phyloP scores from a whole-genome alignment of 2,797 vertebrate species.

The Streptopelia turtur region DNA sequence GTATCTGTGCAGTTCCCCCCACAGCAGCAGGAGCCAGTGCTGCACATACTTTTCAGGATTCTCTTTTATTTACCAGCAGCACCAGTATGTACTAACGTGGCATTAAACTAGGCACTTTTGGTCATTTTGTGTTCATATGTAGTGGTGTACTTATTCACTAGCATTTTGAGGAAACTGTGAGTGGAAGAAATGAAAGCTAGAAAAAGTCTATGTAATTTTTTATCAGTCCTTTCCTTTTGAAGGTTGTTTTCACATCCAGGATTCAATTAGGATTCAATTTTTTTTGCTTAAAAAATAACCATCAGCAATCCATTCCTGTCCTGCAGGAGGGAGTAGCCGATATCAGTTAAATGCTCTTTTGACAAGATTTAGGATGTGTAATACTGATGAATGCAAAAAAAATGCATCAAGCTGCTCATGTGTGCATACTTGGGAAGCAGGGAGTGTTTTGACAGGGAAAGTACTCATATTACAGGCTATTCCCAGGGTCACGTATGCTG shows the following conservation, averaged over 20 bases:
- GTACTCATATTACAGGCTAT: neutral
- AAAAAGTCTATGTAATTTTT: fast-evolving
- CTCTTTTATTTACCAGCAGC: neutral
- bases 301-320: neutral
- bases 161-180: neutral
- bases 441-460: neutral
- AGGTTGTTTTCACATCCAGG: neutral
- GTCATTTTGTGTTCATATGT: fast-evolving
- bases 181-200: neutral
- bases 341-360: neutral
- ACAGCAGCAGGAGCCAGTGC: neutral
- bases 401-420: neutral
- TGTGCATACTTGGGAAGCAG: neutral
- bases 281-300: neutral
- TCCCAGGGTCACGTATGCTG: neutral
- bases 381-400: neutral
- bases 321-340: neutral
- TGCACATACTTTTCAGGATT: neutral
- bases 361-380: neutral
- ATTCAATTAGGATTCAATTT: neutral
- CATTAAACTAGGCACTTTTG: neutral
- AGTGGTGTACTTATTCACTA: neutral
- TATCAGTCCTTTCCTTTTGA: neutral
- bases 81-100: neutral
- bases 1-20: neutral